Evolutionary conservation across 2,113 vertebrate genomes (phyloP).

Genomic region (Hystrix cristata): DNA sequence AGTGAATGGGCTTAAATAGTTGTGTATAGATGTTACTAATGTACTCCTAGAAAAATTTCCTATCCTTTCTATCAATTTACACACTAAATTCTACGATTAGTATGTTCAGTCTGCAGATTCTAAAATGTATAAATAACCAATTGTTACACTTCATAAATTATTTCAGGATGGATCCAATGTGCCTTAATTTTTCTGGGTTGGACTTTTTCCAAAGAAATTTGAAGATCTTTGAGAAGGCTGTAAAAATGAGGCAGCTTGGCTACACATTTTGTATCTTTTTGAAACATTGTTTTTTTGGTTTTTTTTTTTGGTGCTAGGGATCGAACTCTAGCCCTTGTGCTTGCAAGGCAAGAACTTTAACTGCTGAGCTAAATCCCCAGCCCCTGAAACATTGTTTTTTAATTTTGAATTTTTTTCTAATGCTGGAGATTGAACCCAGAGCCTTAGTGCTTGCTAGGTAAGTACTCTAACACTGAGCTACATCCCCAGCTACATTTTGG

Average conservation of each 20-base stretch:
- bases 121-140: background rate
- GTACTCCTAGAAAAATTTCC: background rate
- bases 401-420: background rate
- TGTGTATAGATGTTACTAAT: background rate
- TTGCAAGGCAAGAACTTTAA: background rate
- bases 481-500: background rate
- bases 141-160: background rate
- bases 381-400: background rate
- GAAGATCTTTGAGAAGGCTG: background rate
- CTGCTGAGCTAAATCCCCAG: background rate
- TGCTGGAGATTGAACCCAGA: too few relatives aligned
- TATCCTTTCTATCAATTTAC: background rate
- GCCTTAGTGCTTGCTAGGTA: too few relatives aligned
- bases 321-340: background rate
- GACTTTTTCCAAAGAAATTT: background rate
- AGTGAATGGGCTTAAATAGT: constrained; percentile 52
- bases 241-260: background rate
- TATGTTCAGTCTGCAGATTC: background rate
- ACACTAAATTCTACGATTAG: background rate
- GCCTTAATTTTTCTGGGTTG: constrained; percentile 6
- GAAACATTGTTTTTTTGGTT: background rate
- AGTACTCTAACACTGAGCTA: background rate
- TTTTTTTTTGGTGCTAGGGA: background rate
- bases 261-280: background rate
- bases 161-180: background rate